Conservation (phyloP, 2,797 vertebrate species). For the Vespertilio murinus region DNA sequence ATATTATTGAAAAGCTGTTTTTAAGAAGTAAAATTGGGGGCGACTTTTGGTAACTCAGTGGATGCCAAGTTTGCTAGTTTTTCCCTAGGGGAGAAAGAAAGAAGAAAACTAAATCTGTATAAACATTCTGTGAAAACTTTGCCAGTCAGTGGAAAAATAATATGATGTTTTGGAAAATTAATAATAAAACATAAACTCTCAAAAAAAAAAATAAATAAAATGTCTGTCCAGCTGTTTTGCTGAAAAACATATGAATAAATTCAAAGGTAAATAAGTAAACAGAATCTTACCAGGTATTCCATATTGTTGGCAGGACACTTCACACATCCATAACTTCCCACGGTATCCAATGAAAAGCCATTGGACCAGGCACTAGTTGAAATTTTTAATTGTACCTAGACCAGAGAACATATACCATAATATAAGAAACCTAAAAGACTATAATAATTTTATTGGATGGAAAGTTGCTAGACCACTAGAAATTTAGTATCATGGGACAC, state of each 20-base stretch:
- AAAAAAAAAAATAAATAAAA: background rate
- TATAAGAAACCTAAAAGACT: background rate
- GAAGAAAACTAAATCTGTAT: background rate
- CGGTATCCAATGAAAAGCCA: slow-evolving; percentile 96
- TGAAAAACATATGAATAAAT: background rate
- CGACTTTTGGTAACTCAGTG: slow-evolving; percentile 33
- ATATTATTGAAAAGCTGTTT: slow-evolving; percentile 36
- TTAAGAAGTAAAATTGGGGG: background rate
- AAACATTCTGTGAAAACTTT: slow-evolving; percentile 8
- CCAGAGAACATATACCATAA: slow-evolving; percentile 36
- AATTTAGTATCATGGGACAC: background rate
- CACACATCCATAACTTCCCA: slow-evolving; percentile 97
- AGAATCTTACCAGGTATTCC: slow-evolving; percentile 91
- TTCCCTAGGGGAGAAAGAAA: background rate
- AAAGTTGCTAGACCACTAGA: background rate
- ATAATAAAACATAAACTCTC: background rate
- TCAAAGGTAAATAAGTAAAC: background rate
- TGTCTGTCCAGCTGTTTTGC: background rate
- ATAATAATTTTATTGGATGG: background rate
- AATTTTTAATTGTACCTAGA: slow-evolving; percentile 93
- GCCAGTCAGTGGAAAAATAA: background rate
- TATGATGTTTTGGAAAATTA: background rate
- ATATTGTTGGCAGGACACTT: slow-evolving; percentile 90
- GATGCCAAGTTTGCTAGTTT: background rate
- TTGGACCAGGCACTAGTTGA: slow-evolving; percentile 95